A percentile compares a stretch with the other conserved stretches of the same genome.
These are phyloP conservation scores for Lepus timidus DNA, from an alignment of 2,113 vertebrate species.

Conservation along the genomic window DNA sequence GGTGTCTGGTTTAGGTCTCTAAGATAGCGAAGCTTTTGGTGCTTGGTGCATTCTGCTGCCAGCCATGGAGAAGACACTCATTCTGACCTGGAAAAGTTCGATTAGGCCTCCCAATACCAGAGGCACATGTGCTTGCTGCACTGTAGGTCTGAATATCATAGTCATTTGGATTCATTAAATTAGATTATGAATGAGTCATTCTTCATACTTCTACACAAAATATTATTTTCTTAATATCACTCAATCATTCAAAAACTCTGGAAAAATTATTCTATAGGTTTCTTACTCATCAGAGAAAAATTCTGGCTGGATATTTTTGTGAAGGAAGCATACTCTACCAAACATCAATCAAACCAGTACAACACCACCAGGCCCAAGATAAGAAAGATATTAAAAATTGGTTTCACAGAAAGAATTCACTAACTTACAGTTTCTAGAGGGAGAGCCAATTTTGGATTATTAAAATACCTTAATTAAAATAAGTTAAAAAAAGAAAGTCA, in stretches of 20 bases:
- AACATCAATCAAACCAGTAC: not conserved
- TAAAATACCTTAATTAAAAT: conserved; percentile 66
- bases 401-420: conserved; percentile 15
- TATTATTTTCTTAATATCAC: conserved; percentile 63
- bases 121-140: not conserved
- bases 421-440: conserved; percentile 42
- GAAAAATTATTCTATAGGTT: not conserved
- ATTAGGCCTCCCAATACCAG: not conserved
- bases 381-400: conserved; percentile 58
- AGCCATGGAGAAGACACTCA: not conserved
- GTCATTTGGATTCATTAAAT: conserved; percentile 39
- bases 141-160: not conserved
- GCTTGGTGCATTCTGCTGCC: not conserved
- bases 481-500: conserved; percentile 52
- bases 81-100: fast-evolving
- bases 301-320: conserved; percentile 25
- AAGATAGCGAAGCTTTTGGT: not conserved
- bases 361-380: not conserved
- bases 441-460: conserved; percentile 59
- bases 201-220: conserved; percentile 71
- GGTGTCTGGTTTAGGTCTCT: not conserved
- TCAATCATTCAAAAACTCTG: conserved; percentile 70
- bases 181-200: conserved; percentile 51
- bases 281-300: conserved; percentile 29
- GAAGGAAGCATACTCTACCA: not conserved